phyloP scores from a whole-genome alignment of 2,888 invertebrate species.

The Boloria euphrosyne region DNA sequence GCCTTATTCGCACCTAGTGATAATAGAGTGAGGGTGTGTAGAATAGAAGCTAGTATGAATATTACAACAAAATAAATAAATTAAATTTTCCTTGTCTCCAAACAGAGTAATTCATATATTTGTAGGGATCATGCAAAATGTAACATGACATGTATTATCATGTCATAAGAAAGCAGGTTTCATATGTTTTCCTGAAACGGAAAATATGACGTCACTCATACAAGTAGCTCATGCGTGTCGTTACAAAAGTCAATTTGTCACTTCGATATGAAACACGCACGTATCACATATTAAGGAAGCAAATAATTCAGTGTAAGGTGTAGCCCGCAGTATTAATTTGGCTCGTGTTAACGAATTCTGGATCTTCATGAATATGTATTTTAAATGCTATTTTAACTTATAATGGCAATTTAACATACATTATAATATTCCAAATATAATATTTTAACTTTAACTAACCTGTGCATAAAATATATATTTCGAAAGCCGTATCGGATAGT shows the following conservation, averaged over 20 bases:
- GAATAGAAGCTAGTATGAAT: too few relatives aligned
- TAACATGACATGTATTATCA: slow-evolving; percentile 8
- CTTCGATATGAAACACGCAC: slow-evolving; percentile 38
- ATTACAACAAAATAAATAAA: too few relatives aligned
- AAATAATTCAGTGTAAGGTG: slow-evolving; percentile 28
- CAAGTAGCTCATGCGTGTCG: slow-evolving; percentile 28
- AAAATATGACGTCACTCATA: slow-evolving; percentile 27
- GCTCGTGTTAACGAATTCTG: slow-evolving; percentile 2
- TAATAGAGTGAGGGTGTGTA: too few relatives aligned
- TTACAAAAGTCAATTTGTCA: slow-evolving; percentile 40
- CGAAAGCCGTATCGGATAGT: too few relatives aligned
- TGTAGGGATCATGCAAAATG: not conserved
- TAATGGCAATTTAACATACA: too few relatives aligned
- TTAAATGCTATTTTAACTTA: too few relatives aligned
- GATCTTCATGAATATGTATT: not conserved
- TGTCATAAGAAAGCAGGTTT: slow-evolving; percentile 1
- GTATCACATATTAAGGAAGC: slow-evolving; percentile 31
- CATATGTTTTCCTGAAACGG: slow-evolving; percentile 12
- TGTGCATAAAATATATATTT: too few relatives aligned
- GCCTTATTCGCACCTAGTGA: too few relatives aligned
- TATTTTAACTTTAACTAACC: too few relatives aligned
- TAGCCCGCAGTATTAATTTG: not conserved
- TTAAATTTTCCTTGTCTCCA: too few relatives aligned
- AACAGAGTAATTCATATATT: not conserved
- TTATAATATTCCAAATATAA: too few relatives aligned